Base-by-base conservation (phyloP, 1,140 invertebrate species). In the Musca domestica region DNA sequence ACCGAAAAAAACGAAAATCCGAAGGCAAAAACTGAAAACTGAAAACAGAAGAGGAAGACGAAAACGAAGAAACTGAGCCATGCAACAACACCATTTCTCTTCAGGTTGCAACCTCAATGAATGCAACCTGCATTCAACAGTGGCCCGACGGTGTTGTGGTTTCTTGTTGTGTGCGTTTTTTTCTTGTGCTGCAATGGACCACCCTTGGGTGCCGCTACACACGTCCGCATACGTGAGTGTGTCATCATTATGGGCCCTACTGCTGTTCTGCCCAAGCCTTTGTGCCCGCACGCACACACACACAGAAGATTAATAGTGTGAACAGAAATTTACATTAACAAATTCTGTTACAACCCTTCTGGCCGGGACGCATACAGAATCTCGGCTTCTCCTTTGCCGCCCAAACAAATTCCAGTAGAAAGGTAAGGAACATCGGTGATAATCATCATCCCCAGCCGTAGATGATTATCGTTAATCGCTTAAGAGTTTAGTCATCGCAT, bases 281-380 rank as follows among this genome's bases (percentile, higher is more conserved):
- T 58, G 9, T 58, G 56, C 12, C 1, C 34, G n/a, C n/a, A n/a
- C n/a, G n/a, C n/a, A n/a, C n/a, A n/a, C n/a, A n/a, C n/a, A n/a
- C n/a, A n/a, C 56, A 58, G 27, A 58, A 58, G 56, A 58, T 58
- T 58, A 58, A 58, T 58, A 58, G 56, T 58, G 56, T 58, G 56
- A 58, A 58, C 27, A 58, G 19, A 58, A 58, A 58, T 58, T 58
- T 58, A 58, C 56, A 58, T 58, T 30, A 58, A 58, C 56, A 58
- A 58, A 58, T 58, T 58, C 56, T 34, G 27, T 34, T 58, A n/a
- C 4, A 41, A 41, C 34, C 10, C 34, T 41, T 12, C 34, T 2
- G 6, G 4, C 10, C 34, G 2, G n/a, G n/a, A n/a, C n/a, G n/a
- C n/a, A n/a, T n/a, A n/a, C n/a, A n/a, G n/a, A n/a, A n/a, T 12